phyloP scores from a whole-genome alignment of 2,888 invertebrate species.

The Heliconius aoede region DNA sequence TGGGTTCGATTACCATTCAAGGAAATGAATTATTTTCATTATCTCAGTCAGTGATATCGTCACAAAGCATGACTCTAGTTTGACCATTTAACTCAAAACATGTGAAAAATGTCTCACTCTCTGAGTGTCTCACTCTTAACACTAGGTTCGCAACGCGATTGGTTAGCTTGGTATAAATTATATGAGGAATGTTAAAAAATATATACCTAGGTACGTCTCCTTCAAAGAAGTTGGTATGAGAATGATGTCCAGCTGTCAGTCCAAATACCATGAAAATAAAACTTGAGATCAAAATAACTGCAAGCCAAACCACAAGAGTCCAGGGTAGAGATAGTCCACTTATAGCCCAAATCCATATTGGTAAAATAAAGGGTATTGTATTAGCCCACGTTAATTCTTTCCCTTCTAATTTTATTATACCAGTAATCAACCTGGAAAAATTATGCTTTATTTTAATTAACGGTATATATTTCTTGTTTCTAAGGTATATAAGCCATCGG shows the following conservation, averaged over 20 bases:
- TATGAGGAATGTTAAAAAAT: not conserved
- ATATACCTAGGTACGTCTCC: slow-evolving; percentile 87
- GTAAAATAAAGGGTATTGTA: slow-evolving; percentile 65
- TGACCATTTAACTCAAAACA: too few species aligned
- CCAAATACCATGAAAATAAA: slow-evolving; percentile 86
- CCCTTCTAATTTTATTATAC: slow-evolving; percentile 56
- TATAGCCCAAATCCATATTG: slow-evolving; percentile 70
- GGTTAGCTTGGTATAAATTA: too few species aligned
- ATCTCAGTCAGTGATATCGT: too few species aligned
- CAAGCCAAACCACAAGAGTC: slow-evolving; percentile 81
- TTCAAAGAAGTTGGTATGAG: slow-evolving; percentile 91
- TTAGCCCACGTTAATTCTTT: slow-evolving; percentile 61
- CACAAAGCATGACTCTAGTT: too few species aligned
- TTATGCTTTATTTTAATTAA: not conserved
- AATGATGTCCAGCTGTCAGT: slow-evolving; percentile 91
- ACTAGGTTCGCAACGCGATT: too few species aligned
- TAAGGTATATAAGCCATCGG: too few species aligned
- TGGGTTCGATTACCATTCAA: too few species aligned
- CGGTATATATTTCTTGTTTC: too few species aligned
- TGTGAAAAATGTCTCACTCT: too few species aligned
- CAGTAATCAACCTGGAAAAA: slow-evolving; percentile 55
- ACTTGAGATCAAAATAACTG: slow-evolving; percentile 79
- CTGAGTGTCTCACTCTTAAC: too few species aligned
- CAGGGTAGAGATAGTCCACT: slow-evolving; percentile 64
- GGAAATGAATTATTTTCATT: too few species aligned